Evolutionary conservation across 2,113 vertebrate species (phyloP).

Genomic region (Halichoeres trimaculatus): DNA sequence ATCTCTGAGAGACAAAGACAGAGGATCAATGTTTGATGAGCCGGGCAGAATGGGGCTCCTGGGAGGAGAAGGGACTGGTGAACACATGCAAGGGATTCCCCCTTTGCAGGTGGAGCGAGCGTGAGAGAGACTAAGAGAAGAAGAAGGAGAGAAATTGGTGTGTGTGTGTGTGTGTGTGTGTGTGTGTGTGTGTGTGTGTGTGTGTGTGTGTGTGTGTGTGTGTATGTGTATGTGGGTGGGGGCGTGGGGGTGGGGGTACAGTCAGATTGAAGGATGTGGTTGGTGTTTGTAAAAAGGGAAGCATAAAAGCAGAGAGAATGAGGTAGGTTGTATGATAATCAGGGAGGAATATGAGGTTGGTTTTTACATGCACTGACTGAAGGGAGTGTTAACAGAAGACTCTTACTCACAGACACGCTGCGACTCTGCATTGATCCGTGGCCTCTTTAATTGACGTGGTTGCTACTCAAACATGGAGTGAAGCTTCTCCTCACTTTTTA

Average conservation of each 20-base stretch:
- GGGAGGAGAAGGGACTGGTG: constrained; percentile 34
- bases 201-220: too few species aligned
- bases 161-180: too few species aligned
- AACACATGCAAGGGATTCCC: constrained; percentile 55
- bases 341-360: constrained; percentile 5
- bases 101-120: constrained; percentile 33
- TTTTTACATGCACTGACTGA: constrained; percentile 7
- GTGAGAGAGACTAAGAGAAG: neutral
- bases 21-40: constrained; percentile 74
- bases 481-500: constrained; percentile 15
- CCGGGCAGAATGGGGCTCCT: constrained; percentile 46
- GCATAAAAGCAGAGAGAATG: neutral
- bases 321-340: constrained; percentile 18
- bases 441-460: constrained; percentile 39
- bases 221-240: too few species aligned
- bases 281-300: constrained; percentile 22
- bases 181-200: too few species aligned
- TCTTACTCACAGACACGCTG: neutral
- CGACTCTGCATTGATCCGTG: constrained; percentile 17
- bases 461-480: constrained; percentile 5
- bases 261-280: constrained; percentile 14
- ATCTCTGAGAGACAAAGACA: constrained; percentile 59
- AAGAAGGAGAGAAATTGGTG: neutral
- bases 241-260: constrained; percentile 15
- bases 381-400: neutral